phyloP scores from a whole-genome alignment of 2,888 invertebrate species.

The Dryococelus australis region DNA sequence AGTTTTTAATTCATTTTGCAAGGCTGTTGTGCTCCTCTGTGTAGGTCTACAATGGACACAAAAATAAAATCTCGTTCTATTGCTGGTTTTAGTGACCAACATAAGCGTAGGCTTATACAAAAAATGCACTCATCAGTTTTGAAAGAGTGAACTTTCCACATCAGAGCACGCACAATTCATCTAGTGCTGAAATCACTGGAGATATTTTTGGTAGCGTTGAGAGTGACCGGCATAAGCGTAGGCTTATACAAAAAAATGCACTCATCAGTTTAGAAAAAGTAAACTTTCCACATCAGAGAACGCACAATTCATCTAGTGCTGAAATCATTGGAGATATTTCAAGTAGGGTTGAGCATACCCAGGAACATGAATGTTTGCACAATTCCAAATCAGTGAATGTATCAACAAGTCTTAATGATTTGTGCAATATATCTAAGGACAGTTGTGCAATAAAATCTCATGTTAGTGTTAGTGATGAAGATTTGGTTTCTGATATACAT shows the following conservation, averaged over 20 bases:
- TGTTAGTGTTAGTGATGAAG: background rate
- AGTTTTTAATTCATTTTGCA: too few species aligned
- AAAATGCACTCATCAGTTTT: background rate
- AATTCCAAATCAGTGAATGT: background rate
- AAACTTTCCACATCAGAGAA: background rate
- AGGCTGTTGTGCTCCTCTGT: too few species aligned
- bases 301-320: background rate
- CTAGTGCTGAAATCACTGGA: background rate
- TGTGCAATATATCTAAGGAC: background rate
- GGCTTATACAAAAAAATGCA: background rate
- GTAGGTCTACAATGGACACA: too few species aligned
- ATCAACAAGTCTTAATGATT: background rate
- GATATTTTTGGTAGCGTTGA: background rate
- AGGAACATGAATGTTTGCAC: background rate
- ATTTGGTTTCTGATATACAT: background rate
- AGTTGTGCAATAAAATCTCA: background rate
- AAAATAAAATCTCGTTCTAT: too few species aligned
- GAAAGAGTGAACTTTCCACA: background rate
- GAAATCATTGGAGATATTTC: background rate
- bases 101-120: background rate
- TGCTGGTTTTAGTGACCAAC: background rate
- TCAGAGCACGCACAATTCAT: background rate
- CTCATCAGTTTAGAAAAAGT: background rate
- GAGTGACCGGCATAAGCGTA: background rate
- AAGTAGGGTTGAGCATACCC: background rate